These are phyloP conservation scores for Platanista minor DNA, from an alignment of 2,113 vertebrate species.

Conservation along the genomic window DNA sequence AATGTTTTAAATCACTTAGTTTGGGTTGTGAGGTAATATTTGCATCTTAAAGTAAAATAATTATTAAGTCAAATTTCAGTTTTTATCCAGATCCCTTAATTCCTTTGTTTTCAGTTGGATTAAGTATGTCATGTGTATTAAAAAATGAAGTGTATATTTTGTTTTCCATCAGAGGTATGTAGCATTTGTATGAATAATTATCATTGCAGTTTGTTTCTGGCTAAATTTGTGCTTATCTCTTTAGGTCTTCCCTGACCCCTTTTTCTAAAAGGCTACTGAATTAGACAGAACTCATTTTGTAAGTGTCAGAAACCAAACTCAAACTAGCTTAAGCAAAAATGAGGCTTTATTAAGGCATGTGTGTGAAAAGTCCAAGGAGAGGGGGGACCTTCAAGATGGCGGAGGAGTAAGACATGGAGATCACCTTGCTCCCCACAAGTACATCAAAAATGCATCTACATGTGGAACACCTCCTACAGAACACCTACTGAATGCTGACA, in stretches of 20 bases:
- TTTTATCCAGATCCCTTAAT: background rate
- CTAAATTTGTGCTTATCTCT: background rate
- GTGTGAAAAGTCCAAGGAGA: background rate
- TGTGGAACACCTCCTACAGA: too few species aligned
- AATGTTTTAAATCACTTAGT: background rate
- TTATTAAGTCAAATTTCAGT: background rate
- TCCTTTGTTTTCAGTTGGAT: background rate
- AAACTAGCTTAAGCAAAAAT: background rate
- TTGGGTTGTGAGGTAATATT: background rate
- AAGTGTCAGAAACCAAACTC: conserved; percentile 13
- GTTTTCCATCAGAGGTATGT: background rate
- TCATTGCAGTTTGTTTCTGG: background rate
- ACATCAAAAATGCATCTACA: too few species aligned
- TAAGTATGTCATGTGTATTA: background rate
- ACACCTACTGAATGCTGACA: too few species aligned
- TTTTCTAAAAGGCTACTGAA: background rate
- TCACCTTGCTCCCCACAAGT: too few species aligned
- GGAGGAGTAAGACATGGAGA: too few species aligned
- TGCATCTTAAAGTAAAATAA: background rate
- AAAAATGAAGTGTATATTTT: background rate
- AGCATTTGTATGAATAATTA: background rate
- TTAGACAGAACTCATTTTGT: background rate
- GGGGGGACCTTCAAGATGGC: too few species aligned
- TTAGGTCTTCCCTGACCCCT: background rate
- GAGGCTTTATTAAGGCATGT: background rate